Conservation (phyloP, 2,113 vertebrate species). For the Mustela lutreola region DNA sequence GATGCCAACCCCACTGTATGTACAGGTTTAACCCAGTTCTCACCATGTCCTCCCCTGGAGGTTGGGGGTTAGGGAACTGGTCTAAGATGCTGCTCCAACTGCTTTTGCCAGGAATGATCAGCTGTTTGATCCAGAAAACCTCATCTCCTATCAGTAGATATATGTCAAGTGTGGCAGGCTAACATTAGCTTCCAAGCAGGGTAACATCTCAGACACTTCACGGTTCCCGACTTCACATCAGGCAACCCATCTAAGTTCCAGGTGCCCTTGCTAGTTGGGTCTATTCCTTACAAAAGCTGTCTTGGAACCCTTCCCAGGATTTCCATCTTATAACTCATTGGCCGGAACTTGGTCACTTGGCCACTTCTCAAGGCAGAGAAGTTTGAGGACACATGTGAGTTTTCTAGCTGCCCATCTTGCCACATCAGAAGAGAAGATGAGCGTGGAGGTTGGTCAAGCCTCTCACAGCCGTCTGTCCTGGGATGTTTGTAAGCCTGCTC, state of each 20-base stretch:
- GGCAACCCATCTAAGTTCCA: not conserved
- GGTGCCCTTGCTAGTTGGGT: not conserved
- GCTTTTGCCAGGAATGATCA: not conserved
- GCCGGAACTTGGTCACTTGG: not conserved
- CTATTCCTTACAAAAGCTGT: not conserved
- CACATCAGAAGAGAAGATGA: not conserved
- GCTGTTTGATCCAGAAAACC: not conserved
- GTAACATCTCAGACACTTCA: not conserved
- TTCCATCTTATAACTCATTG: not conserved
- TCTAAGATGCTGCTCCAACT: not conserved
- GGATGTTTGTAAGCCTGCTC: not conserved
- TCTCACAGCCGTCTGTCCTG: not conserved
- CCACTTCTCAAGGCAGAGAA: not conserved
- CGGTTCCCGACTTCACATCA: not conserved
- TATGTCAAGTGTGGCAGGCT: not conserved
- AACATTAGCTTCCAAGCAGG: not conserved
- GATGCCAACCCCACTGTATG: not conserved
- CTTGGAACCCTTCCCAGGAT: not conserved
- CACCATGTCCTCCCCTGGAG: too few relatives aligned
- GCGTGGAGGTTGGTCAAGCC: not conserved
- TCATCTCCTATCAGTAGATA: not conserved
- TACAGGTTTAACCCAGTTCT: not conserved
- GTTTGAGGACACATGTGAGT: not conserved
- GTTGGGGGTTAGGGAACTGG: not conserved
- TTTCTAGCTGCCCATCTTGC: not conserved